These are phyloP conservation scores for Lottia gigantea DNA, from an alignment of 2,888 invertebrate species.

Conservation along the genomic window DNA sequence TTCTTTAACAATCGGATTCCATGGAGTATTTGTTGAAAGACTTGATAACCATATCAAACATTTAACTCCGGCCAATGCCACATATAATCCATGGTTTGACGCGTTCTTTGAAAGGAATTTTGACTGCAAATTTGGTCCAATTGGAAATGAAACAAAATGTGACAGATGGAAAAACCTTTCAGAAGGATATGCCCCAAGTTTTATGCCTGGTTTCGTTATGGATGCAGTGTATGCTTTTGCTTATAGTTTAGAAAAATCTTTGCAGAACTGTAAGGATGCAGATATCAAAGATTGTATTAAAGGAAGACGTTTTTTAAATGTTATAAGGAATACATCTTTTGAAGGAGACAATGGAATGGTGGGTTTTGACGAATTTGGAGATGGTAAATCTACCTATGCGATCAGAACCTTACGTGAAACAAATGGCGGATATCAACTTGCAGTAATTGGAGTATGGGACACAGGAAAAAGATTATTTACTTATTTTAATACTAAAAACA, in stretches of 20 bases:
- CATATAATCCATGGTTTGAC: slow-evolving; percentile 21
- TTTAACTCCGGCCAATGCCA: slow-evolving; percentile 1
- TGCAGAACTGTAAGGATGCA: slow-evolving; percentile 23
- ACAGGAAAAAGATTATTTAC: slow-evolving; percentile 14
- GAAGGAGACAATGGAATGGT: slow-evolving; percentile 28
- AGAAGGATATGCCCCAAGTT: slow-evolving; percentile 26
- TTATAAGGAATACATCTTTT: slow-evolving; percentile 27
- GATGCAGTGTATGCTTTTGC: slow-evolving; percentile 39
- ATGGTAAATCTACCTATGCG: slow-evolving; percentile 29
- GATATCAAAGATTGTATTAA: slow-evolving; percentile 22
- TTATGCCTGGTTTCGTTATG: slow-evolving; percentile 29
- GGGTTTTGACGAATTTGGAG: slow-evolving; percentile 32
- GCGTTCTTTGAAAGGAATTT: slow-evolving; percentile 13
- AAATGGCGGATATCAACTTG: slow-evolving; percentile 16
- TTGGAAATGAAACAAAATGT: slow-evolving; percentile 1
- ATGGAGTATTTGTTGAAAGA: slow-evolving; percentile 18
- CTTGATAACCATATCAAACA: slow-evolving; percentile 15
- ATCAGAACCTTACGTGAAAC: slow-evolving; percentile 21
- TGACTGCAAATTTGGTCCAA: not conserved
- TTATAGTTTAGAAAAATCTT: slow-evolving; percentile 27
- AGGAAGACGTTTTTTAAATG: slow-evolving; percentile 13
- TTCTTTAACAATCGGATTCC: slow-evolving; percentile 32
- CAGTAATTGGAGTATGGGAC: slow-evolving; percentile 33
- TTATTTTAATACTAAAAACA: slow-evolving; percentile 7
- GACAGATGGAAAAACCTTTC: not conserved